Percentiles rank a stretch among this genome's conserved stretches.
These are phyloP conservation scores for Nymphalis io DNA, from an alignment of 1,140 invertebrate species.

Conservation along the genomic window DNA sequence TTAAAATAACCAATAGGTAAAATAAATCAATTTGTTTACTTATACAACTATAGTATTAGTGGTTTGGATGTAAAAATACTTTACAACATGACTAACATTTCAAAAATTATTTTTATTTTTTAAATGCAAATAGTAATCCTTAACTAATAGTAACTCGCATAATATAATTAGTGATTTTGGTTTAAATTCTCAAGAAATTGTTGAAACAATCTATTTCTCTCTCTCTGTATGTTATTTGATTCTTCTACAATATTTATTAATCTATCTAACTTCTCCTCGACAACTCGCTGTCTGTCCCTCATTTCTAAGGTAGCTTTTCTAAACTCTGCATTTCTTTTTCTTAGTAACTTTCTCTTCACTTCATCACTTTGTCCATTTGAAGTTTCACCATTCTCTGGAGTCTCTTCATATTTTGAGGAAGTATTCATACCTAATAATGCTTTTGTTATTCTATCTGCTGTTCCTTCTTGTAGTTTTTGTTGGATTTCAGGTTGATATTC, in stretches of 20 bases:
- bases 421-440: constrained; percentile 56
- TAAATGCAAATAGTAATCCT: not conserved
- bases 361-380: constrained; percentile 59
- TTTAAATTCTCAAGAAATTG: constrained; percentile 59
- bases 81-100: too few species aligned
- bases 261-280: constrained; percentile 74
- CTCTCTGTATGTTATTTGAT: constrained; percentile 71
- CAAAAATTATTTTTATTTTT: not conserved
- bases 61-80: too few species aligned
- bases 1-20: too few species aligned
- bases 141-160: not conserved
- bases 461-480: constrained; percentile 61
- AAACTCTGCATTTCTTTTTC: constrained; percentile 66
- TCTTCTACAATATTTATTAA: constrained; percentile 74
- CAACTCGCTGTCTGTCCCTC: constrained; percentile 64
- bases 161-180: constrained; percentile 21
- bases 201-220: constrained; percentile 70
- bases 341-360: constrained; percentile 54
- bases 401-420: constrained; percentile 48
- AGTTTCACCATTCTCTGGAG: constrained; percentile 53
- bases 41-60: too few species aligned
- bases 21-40: too few species aligned
- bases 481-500: constrained; percentile 70
- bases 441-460: constrained; percentile 60
- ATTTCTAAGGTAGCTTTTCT: constrained; percentile 69